Evolutionary conservation across 2,797 vertebrate genomes (phyloP).

Genomic region (Schizothorax lantsangensis): DNA sequence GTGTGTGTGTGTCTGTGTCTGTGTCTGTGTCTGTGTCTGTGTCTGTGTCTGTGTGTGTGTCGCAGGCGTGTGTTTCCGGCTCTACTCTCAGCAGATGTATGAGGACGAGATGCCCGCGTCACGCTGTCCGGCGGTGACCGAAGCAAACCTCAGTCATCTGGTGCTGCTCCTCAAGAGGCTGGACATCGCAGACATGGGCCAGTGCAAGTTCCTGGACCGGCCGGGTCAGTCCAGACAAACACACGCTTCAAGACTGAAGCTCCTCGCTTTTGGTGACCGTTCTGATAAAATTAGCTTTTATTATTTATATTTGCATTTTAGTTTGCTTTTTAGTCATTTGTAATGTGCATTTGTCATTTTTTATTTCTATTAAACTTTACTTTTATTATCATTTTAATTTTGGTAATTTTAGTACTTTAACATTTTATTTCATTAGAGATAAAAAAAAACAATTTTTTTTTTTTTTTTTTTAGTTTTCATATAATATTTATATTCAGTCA

Average conservation of each 20-base stretch:
- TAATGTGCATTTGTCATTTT: neutral
- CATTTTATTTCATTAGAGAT: no score
- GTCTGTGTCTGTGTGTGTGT: no score
- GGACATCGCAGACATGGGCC: conserved; percentile 93
- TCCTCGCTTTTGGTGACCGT: neutral
- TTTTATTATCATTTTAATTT: no score
- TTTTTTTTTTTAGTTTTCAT: no score
- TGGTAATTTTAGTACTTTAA: neutral
- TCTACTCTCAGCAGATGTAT: conserved; percentile 83
- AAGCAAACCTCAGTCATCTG: conserved; percentile 89
- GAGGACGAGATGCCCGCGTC: conserved; percentile 78
- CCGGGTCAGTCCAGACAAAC: conserved; percentile 80
- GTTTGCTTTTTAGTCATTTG: neutral
- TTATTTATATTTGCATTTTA: neutral
- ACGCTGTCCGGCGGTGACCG: conserved; percentile 81
- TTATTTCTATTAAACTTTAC: no score
- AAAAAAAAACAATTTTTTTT: no score
- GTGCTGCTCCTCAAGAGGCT: conserved; percentile 92
- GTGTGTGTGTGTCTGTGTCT: neutral
- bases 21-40: no score
- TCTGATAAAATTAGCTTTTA: neutral
- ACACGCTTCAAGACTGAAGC: no score
- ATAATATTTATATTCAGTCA: no score
- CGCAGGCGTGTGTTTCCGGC: conserved; percentile 88
- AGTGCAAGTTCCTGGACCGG: conserved; percentile 93